phyloP scores from a whole-genome alignment of 2,888 invertebrate genomes.

The Agapostemon virescens region DNA sequence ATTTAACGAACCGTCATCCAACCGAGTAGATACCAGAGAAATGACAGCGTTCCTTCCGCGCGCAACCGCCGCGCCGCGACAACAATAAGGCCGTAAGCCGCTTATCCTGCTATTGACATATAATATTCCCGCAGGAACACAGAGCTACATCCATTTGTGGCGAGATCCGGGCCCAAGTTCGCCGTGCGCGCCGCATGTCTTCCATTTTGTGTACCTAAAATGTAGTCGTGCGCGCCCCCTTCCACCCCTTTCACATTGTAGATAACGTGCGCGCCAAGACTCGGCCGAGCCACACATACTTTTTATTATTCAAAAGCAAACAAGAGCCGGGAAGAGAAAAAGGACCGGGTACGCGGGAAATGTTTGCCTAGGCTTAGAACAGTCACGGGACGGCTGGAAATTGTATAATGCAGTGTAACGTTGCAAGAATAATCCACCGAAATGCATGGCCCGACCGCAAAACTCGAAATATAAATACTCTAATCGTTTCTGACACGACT shows the following conservation, averaged over 20 bases:
- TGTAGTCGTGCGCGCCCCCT: slow-evolving; percentile 12
- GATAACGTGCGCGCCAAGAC: slow-evolving; percentile 29
- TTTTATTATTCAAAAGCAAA: slow-evolving; percentile 55
- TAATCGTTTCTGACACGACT: neutral
- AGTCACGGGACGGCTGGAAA: neutral
- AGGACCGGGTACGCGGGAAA: neutral
- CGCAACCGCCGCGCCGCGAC: slow-evolving; percentile 47
- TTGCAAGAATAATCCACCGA: neutral
- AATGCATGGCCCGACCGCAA: neutral
- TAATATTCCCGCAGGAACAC: slow-evolving; percentile 70
- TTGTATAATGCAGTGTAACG: neutral
- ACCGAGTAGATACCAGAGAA: slow-evolving; percentile 30
- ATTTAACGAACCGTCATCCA: slow-evolving; percentile 22
- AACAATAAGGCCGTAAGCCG: slow-evolving; percentile 69
- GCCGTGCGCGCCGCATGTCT: slow-evolving; percentile 34
- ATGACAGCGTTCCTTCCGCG: slow-evolving; percentile 52
- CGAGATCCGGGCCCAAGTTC: slow-evolving; percentile 48
- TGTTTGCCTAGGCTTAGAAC: slow-evolving; percentile 18
- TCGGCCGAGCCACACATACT: slow-evolving; percentile 29
- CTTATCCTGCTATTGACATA: slow-evolving; percentile 74
- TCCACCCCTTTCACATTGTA: neutral
- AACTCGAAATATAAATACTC: neutral
- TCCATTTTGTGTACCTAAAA: slow-evolving; percentile 46
- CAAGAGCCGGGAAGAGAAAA: neutral
- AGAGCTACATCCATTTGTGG: slow-evolving; percentile 66